A percentile compares a stretch with the other conserved stretches of the same genome.
Evolutionary conservation across 2,888 invertebrate genomes (phyloP).

Genomic region (Arge pagana): DNA sequence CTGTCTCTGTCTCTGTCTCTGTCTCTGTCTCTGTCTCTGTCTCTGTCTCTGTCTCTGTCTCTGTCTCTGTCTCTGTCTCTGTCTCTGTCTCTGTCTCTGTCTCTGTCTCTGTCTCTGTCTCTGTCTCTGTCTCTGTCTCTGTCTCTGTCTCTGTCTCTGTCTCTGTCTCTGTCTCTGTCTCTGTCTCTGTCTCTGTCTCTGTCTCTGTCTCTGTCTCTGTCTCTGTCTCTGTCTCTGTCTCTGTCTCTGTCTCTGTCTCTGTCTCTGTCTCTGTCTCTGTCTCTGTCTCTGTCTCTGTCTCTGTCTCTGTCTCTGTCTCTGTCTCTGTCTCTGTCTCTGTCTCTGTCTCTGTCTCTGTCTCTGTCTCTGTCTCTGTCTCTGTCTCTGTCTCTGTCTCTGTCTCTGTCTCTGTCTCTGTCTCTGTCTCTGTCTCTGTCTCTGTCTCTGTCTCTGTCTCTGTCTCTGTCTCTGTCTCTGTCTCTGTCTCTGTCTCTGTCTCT

Average conservation of each 20-base stretch:
- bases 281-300: constrained; percentile 5
- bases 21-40: neutral
- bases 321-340: constrained; percentile 1
- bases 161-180: neutral
- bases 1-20: neutral
- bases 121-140: neutral
- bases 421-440: neutral
- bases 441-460: neutral
- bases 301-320: neutral
- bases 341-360: neutral
- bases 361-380: neutral
- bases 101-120: neutral
- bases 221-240: neutral
- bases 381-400: neutral
- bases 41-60: neutral
- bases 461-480: neutral
- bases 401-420: neutral
- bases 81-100: neutral
- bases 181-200: neutral
- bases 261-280: constrained; percentile 2
- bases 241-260: neutral
- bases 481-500: neutral
- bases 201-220: neutral
- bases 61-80: neutral
- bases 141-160: neutral